These are phyloP conservation scores for Rhinogobio ventralis DNA, from an alignment of 2,797 vertebrate species.

Conservation along the genomic window DNA sequence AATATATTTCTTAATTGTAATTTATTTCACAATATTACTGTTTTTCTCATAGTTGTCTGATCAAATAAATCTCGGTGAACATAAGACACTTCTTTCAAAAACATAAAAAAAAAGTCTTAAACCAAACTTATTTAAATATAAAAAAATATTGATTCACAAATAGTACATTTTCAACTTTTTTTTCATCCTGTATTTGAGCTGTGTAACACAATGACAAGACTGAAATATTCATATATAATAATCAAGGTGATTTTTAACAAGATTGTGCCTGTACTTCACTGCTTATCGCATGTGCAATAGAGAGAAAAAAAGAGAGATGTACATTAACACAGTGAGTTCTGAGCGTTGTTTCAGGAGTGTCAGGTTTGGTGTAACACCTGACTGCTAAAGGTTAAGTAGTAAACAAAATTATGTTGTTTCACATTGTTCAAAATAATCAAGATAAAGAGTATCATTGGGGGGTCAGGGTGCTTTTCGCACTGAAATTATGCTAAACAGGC, in stretches of 20 bases:
- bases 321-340: constrained; percentile 26
- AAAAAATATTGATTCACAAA: background rate
- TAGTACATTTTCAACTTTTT: background rate
- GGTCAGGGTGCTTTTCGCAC: constrained; percentile 55
- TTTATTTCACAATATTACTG: background rate
- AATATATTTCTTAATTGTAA: background rate
- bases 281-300: background rate
- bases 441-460: constrained; percentile 65
- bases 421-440: constrained; percentile 66
- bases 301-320: background rate
- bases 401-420: constrained; percentile 62
- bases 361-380: constrained; percentile 38
- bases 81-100: background rate
- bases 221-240: background rate
- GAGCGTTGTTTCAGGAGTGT: constrained; percentile 25
- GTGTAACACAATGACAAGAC: background rate
- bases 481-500: constrained; percentile 67
- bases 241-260: background rate
- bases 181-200: background rate
- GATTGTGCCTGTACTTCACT: background rate
- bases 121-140: background rate
- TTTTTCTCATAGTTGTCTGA: background rate
- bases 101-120: background rate
- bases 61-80: background rate
- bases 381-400: constrained; percentile 62